Evolutionary conservation across 1,140 invertebrate species (phyloP), one percentile per base, ranked within the genome.

Genomic region (Gryllus bimaculatus): DNA sequence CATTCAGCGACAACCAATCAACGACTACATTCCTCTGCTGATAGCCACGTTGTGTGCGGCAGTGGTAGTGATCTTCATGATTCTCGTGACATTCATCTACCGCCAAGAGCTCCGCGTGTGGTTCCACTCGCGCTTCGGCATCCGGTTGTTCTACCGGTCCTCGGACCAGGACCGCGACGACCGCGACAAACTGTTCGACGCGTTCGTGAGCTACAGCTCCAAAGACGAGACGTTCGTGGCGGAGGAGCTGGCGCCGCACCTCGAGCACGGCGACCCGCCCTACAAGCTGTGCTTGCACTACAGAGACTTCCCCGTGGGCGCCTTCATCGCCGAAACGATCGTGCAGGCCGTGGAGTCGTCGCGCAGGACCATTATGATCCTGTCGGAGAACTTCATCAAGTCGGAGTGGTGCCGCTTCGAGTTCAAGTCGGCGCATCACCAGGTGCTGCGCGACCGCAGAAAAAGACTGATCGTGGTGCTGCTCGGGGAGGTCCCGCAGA

Each of bases 391-490:
- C 87, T 98, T 97, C 87, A 89, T 98, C 21, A 92, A 95, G 85
- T 95, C 95, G 86, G 95, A 97, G 87, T 98, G 96, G 96, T 93
- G 94, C 82, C 90, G 95, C 78, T 96, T 96, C 84, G 96, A 98
- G 86, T 96, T 97, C 85, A 96, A 96, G 86, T 92, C 92, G 76
- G 95, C 96, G 3, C 89, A 97, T n/a, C 93, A 95, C 84, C 94
- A 97, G 86, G 93, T 95, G 78, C 90, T 97, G 77, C 95, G 95
- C 86, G 92, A 93, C 84, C 90, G 92, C 82, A 81, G 84, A 26
- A 91, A 93, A 84, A 91, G 92, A 84, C 90, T 97, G 80, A 94
- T 98, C 81, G 92, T 97, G 81, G 90, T 98, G 79, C 89, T 96
- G 47, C 90, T 95, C 81, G 95, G 95, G 10, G 95, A 96, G 81